These are phyloP conservation scores for Passer domesticus DNA, from an alignment of 2,113 vertebrate species.

Conservation along the genomic window DNA sequence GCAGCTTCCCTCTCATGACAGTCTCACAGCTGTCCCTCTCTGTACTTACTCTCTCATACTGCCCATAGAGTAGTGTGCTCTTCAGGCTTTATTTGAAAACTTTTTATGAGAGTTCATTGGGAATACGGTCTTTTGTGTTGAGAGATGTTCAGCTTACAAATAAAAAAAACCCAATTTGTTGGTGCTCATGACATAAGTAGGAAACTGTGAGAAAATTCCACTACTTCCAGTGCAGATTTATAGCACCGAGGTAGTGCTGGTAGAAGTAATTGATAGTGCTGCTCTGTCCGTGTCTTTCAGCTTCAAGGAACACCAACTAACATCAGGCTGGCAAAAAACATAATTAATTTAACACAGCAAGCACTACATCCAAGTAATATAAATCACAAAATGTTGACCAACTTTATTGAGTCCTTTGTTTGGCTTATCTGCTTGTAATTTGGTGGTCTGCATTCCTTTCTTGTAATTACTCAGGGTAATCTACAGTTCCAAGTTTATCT, in stretches of 20 bases:
- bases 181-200: neutral
- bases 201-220: neutral
- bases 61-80: neutral
- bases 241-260: neutral
- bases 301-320: neutral
- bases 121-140: neutral
- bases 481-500: neutral
- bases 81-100: neutral
- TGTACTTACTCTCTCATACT: neutral
- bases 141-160: neutral
- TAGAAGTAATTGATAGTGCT: too few species aligned
- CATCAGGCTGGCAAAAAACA: neutral
- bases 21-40: neutral
- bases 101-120: neutral
- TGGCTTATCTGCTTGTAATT: neutral
- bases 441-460: neutral
- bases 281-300: neutral
- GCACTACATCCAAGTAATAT: neutral
- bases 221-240: neutral
- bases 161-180: neutral
- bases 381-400: neutral
- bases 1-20: neutral
- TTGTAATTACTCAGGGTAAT: neutral
- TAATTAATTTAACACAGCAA: neutral
- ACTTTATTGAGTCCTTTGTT: neutral